These are phyloP conservation scores for Gastracanthus pulcherrimus DNA, from an alignment of 2,888 invertebrate species.

Conservation along the genomic window DNA sequence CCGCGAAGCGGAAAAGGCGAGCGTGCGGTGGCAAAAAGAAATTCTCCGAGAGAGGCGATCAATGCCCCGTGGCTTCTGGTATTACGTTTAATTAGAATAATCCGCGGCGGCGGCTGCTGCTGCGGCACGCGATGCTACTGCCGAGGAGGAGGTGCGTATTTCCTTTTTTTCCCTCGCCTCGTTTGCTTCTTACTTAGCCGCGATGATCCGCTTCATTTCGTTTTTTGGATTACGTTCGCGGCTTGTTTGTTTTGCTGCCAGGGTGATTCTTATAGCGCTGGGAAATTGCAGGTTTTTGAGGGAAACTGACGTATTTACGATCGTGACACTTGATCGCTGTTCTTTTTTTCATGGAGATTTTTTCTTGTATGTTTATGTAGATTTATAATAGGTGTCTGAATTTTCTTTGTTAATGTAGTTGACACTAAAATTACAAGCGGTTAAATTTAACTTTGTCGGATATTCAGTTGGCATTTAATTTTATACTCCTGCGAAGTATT, in stretches of 20 bases:
- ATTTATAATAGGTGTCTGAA: too few relatives aligned
- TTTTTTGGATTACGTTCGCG: background rate
- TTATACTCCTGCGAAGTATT: background rate
- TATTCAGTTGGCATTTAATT: background rate
- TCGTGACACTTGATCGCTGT: background rate
- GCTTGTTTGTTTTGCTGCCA: background rate
- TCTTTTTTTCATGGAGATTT: too few relatives aligned
- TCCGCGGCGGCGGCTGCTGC: slow-evolving; percentile 42
- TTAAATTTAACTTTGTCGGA: background rate
- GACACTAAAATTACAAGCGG: background rate
- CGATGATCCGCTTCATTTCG: background rate
- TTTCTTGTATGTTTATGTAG: too few relatives aligned
- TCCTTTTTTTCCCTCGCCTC: background rate
- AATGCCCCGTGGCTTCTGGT: slow-evolving; percentile 64
- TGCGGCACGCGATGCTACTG: slow-evolving; percentile 53
- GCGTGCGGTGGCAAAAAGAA: background rate
- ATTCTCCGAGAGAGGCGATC: slow-evolving; percentile 57
- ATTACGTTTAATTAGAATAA: slow-evolving; percentile 67
- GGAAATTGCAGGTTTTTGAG: background rate
- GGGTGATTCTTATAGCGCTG: background rate
- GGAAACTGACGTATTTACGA: background rate
- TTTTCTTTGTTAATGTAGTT: too few relatives aligned
- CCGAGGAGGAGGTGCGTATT: too few relatives aligned
- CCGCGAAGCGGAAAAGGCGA: background rate
- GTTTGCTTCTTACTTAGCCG: background rate